Percentiles rank a stretch among this genome's conserved stretches.
phyloP scores from a whole-genome alignment of 2,797 vertebrate species.

The Zalophus californianus region DNA sequence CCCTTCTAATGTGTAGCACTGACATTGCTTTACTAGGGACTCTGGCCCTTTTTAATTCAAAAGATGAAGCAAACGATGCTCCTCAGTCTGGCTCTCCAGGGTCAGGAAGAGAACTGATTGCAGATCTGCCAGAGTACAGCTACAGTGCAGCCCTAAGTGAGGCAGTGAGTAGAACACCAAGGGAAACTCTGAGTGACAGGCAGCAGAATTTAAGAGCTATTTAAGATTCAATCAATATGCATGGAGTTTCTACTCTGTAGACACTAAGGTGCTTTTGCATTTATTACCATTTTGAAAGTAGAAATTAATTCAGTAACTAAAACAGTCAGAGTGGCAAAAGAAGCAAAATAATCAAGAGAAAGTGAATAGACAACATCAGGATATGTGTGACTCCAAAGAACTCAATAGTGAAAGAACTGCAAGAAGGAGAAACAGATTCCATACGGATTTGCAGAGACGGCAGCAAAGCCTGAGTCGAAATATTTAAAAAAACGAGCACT shows the following conservation, averaged over 20 bases:
- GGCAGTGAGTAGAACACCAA: not conserved
- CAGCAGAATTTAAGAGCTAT: not conserved
- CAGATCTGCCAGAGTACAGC: not conserved
- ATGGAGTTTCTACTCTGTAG: not conserved
- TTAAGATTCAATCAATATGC: not conserved
- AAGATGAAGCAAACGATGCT: not conserved
- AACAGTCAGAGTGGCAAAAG: not conserved
- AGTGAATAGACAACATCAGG: not conserved
- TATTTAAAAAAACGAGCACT: not conserved
- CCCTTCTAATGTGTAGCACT: not conserved
- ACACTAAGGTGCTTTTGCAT: not conserved
- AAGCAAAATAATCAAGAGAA: not conserved
- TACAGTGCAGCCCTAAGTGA: not conserved
- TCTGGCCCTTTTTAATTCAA: not conserved
- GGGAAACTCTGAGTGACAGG: not conserved
- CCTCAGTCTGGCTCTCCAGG: not conserved
- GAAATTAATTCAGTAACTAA: not conserved
- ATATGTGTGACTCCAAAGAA: not conserved
- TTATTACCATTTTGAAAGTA: not conserved
- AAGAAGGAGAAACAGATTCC: not conserved
- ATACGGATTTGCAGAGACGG: not conserved
- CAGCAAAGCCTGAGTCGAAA: not conserved
- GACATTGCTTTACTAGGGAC: not conserved
- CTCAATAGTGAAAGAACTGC: not conserved
- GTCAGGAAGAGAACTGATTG: not conserved